Percentiles rank a stretch among this genome's conserved stretches.
Evolutionary conservation across 2,797 vertebrate genomes (phyloP).

Genomic region (Limnodromus scolopaceus): DNA sequence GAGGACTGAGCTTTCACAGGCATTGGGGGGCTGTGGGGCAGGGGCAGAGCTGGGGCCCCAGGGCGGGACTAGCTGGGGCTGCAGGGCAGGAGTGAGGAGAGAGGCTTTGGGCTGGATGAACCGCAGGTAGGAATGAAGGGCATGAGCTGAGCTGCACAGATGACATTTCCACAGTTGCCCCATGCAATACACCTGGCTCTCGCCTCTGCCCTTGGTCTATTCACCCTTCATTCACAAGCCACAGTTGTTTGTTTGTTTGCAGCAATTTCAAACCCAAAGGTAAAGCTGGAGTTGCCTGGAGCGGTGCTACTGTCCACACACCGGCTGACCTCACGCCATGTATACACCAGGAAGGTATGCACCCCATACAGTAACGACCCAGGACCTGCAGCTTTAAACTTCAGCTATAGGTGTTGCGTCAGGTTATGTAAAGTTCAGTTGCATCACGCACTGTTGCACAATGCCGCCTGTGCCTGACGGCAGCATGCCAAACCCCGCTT

Average conservation of each 20-base stretch:
- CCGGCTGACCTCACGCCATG: neutral
- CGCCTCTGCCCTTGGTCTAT: neutral
- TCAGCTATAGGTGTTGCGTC: constrained; percentile 70
- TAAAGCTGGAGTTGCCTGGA: neutral
- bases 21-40: neutral
- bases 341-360: neutral
- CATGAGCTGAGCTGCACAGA: neutral
- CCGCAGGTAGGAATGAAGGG: neutral
- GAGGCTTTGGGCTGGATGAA: neutral
- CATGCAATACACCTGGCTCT: neutral
- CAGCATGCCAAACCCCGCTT: constrained; percentile 41
- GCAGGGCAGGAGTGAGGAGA: neutral
- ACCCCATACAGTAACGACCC: neutral
- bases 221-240: neutral
- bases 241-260: neutral
- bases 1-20: neutral
- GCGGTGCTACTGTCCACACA: neutral
- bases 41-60: neutral
- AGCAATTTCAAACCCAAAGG: constrained; percentile 28
- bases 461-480: neutral
- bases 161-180: neutral
- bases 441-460: constrained; percentile 65
- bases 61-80: neutral
- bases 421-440: constrained; percentile 78
- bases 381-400: constrained; percentile 53